A percentile compares a stretch with the other conserved stretches of the same genome.
Conservation (phyloP, 2,797 vertebrate genomes). For the Pangasius sanitwongsei region DNA sequence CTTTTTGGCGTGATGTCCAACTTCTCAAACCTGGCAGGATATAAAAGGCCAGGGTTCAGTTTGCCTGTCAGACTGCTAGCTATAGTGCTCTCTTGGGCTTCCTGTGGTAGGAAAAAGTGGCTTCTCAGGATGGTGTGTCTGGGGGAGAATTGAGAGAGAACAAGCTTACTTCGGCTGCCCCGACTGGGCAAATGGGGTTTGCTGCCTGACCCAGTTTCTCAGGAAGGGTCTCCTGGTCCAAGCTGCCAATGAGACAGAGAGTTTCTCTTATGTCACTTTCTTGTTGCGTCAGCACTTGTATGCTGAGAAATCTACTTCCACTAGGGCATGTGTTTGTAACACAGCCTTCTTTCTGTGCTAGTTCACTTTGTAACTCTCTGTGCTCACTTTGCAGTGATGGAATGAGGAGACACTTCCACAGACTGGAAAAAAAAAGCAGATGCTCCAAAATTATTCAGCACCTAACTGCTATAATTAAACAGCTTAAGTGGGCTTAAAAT, state of each 20-base stretch:
- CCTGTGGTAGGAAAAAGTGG: constrained; percentile 99
- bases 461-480: constrained; percentile 57
- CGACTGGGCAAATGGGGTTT: constrained; percentile 91
- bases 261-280: constrained; percentile 30
- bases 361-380: constrained; percentile 64
- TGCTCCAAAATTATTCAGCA: constrained; percentile 64
- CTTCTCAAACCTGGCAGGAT: constrained; percentile 99
- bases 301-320: constrained; percentile 34
- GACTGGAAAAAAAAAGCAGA: constrained; percentile 64
- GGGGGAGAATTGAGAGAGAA: constrained; percentile 99
- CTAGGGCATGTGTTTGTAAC: background rate
- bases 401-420: constrained; percentile 71
- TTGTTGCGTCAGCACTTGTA: constrained; percentile 8
- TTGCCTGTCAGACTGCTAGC: constrained; percentile 99
- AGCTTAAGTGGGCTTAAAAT: constrained; percentile 36
- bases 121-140: constrained; percentile 99
- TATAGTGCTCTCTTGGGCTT: constrained; percentile 99
- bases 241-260: constrained; percentile 75
- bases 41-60: constrained; percentile 99
- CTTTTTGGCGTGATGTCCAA: constrained; percentile 99
- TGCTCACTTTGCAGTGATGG: constrained; percentile 74
- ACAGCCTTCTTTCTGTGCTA: background rate
- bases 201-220: constrained; percentile 85
- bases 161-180: constrained; percentile 99
- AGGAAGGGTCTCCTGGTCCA: constrained; percentile 74